A percentile compares a stretch with the other conserved stretches of the same genome.
Evolutionary conservation across 2,888 invertebrate genomes (phyloP).

Genomic region (Pycnomerus fuliginosus): DNA sequence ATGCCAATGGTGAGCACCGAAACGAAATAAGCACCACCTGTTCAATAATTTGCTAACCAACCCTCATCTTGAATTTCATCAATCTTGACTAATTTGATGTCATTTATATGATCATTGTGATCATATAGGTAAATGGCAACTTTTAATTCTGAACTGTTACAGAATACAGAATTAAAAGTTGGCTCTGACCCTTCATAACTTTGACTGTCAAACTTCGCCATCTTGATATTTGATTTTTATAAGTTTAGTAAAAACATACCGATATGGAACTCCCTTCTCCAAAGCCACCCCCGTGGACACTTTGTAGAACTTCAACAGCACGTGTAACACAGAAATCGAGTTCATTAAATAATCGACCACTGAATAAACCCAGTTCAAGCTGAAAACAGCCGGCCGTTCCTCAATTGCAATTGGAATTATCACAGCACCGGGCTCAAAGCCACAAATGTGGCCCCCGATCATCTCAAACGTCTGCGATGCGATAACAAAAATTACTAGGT

Average conservation of each 20-base stretch:
- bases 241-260: slow-evolving; percentile 27
- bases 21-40: too few species aligned
- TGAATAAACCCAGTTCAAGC: slow-evolving; percentile 46
- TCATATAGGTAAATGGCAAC: too few species aligned
- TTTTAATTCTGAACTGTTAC: too few species aligned
- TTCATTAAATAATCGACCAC: slow-evolving; percentile 43
- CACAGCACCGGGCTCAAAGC: slow-evolving; percentile 38
- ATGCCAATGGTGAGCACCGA: too few species aligned
- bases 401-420: slow-evolving; percentile 42
- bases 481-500: slow-evolving; percentile 1
- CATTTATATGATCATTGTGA: too few species aligned
- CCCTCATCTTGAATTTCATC: too few species aligned
- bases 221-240: not conserved
- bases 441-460: slow-evolving; percentile 43
- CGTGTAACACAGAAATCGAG: slow-evolving; percentile 37
- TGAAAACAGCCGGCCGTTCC: slow-evolving; percentile 41
- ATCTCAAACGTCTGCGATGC: slow-evolving; percentile 43
- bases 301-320: slow-evolving; percentile 41
- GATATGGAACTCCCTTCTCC: slow-evolving; percentile 48
- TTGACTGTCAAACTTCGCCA: not conserved
- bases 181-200: too few species aligned
- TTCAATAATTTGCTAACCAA: too few species aligned
- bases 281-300: slow-evolving; percentile 38
- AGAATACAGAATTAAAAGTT: too few species aligned
- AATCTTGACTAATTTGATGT: too few species aligned